phyloP scores from a whole-genome alignment of 2,797 vertebrate species.

The Trichosurus vulpecula region DNA sequence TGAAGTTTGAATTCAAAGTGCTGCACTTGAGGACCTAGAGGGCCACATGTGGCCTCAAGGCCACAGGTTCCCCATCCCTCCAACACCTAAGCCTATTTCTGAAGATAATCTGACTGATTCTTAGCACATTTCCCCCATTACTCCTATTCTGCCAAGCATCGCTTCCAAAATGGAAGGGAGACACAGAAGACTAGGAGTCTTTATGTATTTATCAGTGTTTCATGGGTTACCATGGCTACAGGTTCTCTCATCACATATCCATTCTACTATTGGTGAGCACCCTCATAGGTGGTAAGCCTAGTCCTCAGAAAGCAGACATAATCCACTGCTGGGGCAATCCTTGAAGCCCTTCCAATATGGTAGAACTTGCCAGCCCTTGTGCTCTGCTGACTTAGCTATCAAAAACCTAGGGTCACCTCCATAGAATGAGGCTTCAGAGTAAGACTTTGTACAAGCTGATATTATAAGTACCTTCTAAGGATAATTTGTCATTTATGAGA shows the following conservation, averaged over 20 bases:
- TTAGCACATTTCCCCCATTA: neutral
- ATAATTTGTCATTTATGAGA: neutral
- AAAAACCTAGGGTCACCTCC: neutral
- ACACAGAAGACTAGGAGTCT: neutral
- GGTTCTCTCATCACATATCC: neutral
- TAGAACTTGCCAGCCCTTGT: neutral
- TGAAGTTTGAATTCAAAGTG: too few species aligned
- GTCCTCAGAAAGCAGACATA: neutral
- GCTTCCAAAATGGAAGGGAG: neutral
- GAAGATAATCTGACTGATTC: neutral
- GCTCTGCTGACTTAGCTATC: neutral
- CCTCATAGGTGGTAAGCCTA: neutral
- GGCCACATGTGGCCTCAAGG: too few species aligned
- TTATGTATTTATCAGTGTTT: neutral
- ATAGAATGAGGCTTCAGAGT: neutral
- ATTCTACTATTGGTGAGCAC: neutral
- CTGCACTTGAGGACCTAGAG: too few species aligned
- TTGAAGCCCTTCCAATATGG: neutral
- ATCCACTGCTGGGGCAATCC: neutral
- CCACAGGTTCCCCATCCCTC: too few species aligned
- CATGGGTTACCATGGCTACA: neutral
- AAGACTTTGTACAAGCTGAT: neutral
- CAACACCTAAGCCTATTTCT: neutral
- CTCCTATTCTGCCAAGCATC: neutral
- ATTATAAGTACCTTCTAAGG: neutral